A percentile compares a stretch with the other conserved stretches of the same genome.
Conservation (phyloP, 2,797 vertebrate species). For the Crossoptilon crossoptilon region DNA sequence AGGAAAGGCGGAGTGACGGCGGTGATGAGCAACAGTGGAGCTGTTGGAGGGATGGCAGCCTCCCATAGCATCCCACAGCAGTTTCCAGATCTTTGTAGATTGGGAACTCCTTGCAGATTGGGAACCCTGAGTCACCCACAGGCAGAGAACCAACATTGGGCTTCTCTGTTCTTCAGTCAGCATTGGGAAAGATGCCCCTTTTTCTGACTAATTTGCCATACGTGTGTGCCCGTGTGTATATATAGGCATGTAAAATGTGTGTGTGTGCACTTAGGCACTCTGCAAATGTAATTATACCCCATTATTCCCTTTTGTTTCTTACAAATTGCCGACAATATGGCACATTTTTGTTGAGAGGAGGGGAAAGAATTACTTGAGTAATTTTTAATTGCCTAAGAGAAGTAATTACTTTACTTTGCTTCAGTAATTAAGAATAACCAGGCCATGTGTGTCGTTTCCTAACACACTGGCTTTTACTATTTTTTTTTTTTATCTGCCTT, state of each 20-base stretch:
- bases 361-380: conserved; percentile 44
- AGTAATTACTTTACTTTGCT: conserved; percentile 70
- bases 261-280: not conserved
- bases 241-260: not conserved
- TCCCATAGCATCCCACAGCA: not conserved
- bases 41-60: not conserved
- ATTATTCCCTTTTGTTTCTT: conserved; percentile 51
- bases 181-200: not conserved
- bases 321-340: conserved; percentile 42
- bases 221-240: not conserved
- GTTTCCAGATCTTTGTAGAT: not conserved
- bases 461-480: not conserved
- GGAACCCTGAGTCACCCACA: not conserved
- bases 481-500: not conserved
- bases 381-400: conserved; percentile 70
- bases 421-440: conserved; percentile 71
- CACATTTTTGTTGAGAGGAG: conserved; percentile 39
- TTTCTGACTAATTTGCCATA: not conserved
- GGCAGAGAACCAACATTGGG: not conserved
- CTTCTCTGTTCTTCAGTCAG: not conserved
- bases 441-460: conserved; percentile 51
- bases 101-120: not conserved
- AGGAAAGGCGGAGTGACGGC: not conserved
- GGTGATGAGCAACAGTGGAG: not conserved
- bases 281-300: not conserved